These are phyloP conservation scores for Coptodon rendalli DNA, from an alignment of 2,113 vertebrate genomes.

Conservation along the genomic window DNA sequence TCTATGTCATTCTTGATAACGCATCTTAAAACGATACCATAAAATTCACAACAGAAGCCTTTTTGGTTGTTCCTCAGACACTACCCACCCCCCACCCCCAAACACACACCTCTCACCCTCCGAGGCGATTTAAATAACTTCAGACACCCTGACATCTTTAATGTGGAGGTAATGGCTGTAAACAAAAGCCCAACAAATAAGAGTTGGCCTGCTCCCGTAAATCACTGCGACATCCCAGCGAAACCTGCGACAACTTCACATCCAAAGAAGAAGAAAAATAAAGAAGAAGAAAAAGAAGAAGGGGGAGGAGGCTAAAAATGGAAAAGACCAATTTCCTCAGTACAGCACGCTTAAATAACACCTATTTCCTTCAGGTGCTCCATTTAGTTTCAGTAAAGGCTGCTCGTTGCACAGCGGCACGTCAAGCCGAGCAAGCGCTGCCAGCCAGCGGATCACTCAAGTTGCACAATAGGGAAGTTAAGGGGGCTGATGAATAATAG, in stretches of 20 bases:
- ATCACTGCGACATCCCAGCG: neutral
- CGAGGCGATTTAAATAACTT: neutral
- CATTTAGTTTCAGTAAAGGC: neutral
- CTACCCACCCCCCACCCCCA: neutral
- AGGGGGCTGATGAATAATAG: neutral
- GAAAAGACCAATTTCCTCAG: neutral
- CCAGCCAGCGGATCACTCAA: slow-evolving; percentile 34
- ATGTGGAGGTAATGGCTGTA: neutral
- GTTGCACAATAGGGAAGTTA: slow-evolving; percentile 64
- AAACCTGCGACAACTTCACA: neutral
- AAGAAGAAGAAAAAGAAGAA: neutral
- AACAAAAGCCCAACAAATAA: neutral
- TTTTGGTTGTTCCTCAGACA: neutral
- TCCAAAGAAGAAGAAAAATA: neutral
- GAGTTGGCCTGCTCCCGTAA: neutral
- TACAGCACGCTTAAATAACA: neutral
- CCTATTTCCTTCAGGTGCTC: neutral
- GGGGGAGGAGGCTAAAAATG: neutral
- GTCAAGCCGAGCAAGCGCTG: slow-evolving; percentile 25
- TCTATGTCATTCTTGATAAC: neutral
- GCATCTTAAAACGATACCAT: neutral
- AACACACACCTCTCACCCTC: neutral
- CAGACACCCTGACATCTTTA: neutral
- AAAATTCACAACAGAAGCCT: neutral
- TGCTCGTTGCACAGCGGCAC: slow-evolving; percentile 8